phyloP scores from a whole-genome alignment of 2,888 invertebrate species.

The Diplolepis rosae region DNA sequence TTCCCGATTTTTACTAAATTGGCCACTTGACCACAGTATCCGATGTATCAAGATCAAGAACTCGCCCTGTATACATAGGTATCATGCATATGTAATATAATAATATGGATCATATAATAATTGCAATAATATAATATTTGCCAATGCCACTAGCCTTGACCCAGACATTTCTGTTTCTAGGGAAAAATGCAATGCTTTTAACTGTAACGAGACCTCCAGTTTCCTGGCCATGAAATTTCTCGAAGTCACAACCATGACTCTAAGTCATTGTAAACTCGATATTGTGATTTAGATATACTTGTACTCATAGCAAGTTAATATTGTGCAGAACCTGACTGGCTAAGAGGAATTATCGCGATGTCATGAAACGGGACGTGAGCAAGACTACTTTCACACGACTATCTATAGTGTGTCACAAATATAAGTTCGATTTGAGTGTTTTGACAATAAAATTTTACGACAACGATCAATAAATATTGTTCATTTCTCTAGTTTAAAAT shows the following conservation, averaged over 20 bases:
- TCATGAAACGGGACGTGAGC: neutral
- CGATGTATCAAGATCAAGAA: too few species aligned
- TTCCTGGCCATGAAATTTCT: neutral
- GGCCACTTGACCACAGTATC: too few species aligned
- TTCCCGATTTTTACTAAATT: too few species aligned
- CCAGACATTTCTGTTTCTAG: neutral
- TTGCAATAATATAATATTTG: too few species aligned
- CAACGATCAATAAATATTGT: constrained; percentile 1
- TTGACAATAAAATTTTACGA: constrained; percentile 8
- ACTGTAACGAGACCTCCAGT: neutral
- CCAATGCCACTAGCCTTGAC: neutral
- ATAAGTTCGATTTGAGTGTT: constrained; percentile 8
- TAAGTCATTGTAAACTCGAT: neutral
- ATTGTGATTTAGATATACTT: neutral
- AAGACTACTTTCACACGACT: constrained; percentile 13
- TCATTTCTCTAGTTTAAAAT: neutral
- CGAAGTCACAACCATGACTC: neutral
- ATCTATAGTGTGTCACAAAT: constrained; percentile 12
- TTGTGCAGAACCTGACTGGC: too few species aligned
- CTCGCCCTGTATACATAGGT: too few species aligned
- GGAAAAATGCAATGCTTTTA: neutral
- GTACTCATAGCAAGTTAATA: neutral
- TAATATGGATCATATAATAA: too few species aligned
- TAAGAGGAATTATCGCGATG: neutral
- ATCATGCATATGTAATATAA: too few species aligned